Conservation (phyloP, 2,113 vertebrate genomes). For the Meriones unguiculatus region DNA sequence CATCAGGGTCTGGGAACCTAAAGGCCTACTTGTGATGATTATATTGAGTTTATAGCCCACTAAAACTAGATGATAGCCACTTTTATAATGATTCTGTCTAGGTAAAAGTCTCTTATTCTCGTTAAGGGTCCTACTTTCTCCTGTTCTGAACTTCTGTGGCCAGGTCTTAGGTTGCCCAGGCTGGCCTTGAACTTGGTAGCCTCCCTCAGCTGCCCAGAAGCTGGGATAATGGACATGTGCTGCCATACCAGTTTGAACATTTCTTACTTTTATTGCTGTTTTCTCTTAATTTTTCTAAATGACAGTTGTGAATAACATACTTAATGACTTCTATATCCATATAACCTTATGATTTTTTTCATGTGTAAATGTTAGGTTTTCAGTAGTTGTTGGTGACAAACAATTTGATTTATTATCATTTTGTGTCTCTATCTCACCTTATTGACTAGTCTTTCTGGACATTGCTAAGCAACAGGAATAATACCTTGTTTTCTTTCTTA, state of each 20-base stretch:
- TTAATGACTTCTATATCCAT: not conserved
- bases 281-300: not conserved
- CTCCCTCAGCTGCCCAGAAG: not conserved
- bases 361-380: not conserved
- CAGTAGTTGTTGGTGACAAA: constrained; percentile 2
- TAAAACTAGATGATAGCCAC: not conserved
- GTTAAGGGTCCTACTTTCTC: not conserved
- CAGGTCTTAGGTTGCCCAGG: not conserved
- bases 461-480: not conserved
- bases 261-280: constrained; percentile 4
- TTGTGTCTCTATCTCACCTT: not conserved
- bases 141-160: not conserved
- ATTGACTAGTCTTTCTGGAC: constrained; percentile 30
- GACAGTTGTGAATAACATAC: not conserved
- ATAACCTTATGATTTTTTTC: not conserved
- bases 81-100: not conserved
- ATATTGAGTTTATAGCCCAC: constrained; percentile 23
- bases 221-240: not conserved
- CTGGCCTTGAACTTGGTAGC: not conserved
- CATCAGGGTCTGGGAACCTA: not conserved
- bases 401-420: not conserved
- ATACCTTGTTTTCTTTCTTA: not conserved
- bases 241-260: not conserved
- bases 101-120: constrained; percentile 48
- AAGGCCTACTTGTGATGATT: not conserved